Evolutionary conservation across 2,797 vertebrate species (phyloP).

Genomic region (Dryobates pubescens): DNA sequence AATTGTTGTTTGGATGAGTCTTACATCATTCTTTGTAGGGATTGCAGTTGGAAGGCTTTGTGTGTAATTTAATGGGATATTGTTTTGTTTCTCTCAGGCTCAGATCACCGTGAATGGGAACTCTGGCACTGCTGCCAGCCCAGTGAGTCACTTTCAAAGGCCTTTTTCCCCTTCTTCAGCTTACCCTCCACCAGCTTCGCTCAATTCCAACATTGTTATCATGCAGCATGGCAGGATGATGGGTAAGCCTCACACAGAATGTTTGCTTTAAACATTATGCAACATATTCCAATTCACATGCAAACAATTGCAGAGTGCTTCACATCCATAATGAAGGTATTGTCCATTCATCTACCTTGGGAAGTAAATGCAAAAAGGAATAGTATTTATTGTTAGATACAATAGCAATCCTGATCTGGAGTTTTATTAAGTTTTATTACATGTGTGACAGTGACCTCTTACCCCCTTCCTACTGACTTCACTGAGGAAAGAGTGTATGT

Average conservation of each 20-base stretch:
- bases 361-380: not conserved
- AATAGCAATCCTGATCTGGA: not conserved
- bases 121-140: conserved; percentile 79
- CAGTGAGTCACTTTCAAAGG: conserved; percentile 87
- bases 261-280: conserved; percentile 8
- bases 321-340: not conserved
- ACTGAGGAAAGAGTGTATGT: not conserved
- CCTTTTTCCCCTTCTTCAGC: conserved; percentile 90
- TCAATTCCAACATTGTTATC: conserved; percentile 84
- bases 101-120: conserved; percentile 93
- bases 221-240: conserved; percentile 87
- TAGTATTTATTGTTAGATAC: not conserved
- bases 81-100: conserved; percentile 81
- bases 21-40: conserved; percentile 12
- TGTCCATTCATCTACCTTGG: not conserved
- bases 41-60: not conserved
- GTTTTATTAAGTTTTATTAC: not conserved
- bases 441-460: not conserved
- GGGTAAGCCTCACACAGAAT: conserved; percentile 81
- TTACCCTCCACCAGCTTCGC: conserved; percentile 86
- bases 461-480: not conserved
- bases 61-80: conserved; percentile 44
- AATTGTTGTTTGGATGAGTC: conserved; percentile 9
- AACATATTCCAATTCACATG: not conserved
- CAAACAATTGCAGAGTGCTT: not conserved